Evolutionary conservation across 2,888 invertebrate species (phyloP).

Genomic region (Stomorhina lunata): DNA sequence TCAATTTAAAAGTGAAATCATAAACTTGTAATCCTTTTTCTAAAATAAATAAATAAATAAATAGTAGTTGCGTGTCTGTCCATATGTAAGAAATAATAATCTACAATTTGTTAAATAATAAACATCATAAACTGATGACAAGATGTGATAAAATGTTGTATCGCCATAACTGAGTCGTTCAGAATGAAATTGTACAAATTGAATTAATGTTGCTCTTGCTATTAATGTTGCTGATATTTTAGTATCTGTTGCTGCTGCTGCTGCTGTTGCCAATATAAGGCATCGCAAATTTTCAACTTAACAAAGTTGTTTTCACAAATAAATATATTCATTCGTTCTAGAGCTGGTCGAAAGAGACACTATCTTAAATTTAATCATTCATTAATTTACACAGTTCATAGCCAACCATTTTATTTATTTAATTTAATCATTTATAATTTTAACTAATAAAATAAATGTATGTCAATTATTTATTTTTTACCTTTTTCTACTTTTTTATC

Average conservation of each 20-base stretch:
- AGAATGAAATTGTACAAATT: slow-evolving; percentile 63
- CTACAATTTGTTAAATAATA: slow-evolving; percentile 64
- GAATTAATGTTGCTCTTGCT: slow-evolving; percentile 41
- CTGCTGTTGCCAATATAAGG: slow-evolving; percentile 36
- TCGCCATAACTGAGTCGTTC: slow-evolving; percentile 43
- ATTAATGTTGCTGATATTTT: no score
- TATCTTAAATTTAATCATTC: slow-evolving; percentile 53
- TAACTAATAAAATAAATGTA: slow-evolving; percentile 53
- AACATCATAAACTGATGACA: slow-evolving; percentile 65
- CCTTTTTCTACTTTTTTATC: slow-evolving; percentile 11
- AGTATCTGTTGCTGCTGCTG: no score
- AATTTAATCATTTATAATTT: slow-evolving; percentile 51
- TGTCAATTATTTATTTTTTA: slow-evolving; percentile 56
- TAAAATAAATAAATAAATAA: neutral
- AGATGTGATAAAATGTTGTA: slow-evolving; percentile 66
- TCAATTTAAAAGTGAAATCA: slow-evolving; percentile 22
- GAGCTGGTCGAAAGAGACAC: no score
- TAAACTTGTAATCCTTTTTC: slow-evolving; percentile 33
- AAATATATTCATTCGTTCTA: slow-evolving; percentile 44
- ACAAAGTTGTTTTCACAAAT: slow-evolving; percentile 46
- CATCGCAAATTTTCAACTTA: slow-evolving; percentile 56
- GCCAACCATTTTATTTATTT: slow-evolving; percentile 52
- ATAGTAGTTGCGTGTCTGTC: neutral
- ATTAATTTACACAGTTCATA: slow-evolving; percentile 52
- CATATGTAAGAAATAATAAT: slow-evolving; percentile 31